Conservation (phyloP, 64 coral and sea anemone genomes). For the Pachyseris speciosa region DNA sequence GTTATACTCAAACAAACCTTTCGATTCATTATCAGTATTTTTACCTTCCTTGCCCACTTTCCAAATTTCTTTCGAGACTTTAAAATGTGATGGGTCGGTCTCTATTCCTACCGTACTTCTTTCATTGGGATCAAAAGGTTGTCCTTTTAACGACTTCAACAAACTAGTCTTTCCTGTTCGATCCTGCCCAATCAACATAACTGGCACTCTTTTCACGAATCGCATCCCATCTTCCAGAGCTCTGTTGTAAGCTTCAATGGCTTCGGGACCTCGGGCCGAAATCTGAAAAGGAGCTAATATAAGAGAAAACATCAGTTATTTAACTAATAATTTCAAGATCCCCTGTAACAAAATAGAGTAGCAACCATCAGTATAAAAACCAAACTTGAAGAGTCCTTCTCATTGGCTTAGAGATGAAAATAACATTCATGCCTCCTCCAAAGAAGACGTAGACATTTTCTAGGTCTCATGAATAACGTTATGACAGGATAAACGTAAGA, state of each 20-base stretch:
- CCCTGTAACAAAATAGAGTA: too few relatives aligned
- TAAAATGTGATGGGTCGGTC: background rate
- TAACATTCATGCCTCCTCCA: too few relatives aligned
- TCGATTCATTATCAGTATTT: background rate
- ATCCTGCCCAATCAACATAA: background rate
- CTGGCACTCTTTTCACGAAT: background rate
- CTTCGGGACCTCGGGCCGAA: background rate
- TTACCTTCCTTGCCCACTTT: background rate
- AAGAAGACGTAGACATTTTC: too few relatives aligned
- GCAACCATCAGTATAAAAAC: too few relatives aligned
- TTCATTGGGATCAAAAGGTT: background rate
- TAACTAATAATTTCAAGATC: too few relatives aligned
- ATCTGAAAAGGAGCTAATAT: too few relatives aligned
- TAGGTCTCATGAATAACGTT: too few relatives aligned
- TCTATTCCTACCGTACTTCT: background rate
- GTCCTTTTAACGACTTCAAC: background rate
- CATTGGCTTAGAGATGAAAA: too few relatives aligned
- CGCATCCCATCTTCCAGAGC: background rate
- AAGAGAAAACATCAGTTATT: too few relatives aligned
- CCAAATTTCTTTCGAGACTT: background rate
- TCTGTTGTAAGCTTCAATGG: background rate
- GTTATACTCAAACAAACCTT: background rate
- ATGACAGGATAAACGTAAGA: too few relatives aligned
- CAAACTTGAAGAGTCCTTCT: too few relatives aligned
- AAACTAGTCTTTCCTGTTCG: constrained; percentile 2